Conservation (phyloP, 2,113 vertebrate genomes). For the Sceloporus undulatus region DNA sequence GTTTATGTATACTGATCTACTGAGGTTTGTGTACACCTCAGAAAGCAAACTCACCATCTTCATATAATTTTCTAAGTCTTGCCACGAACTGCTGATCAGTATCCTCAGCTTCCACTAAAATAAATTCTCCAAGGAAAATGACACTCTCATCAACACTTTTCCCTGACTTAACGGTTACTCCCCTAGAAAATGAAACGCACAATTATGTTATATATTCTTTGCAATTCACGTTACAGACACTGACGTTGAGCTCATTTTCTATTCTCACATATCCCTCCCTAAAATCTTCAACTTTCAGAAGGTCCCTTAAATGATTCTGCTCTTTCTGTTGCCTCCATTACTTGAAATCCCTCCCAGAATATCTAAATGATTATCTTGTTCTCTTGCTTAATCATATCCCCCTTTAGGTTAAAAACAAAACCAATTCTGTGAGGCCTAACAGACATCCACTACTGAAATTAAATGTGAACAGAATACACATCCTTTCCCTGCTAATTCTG, state of each 20-base stretch:
- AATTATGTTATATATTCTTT: not conserved
- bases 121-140: slow-evolving; percentile 82
- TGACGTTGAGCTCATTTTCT: not conserved
- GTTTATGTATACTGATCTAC: not conserved
- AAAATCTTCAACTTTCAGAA: not conserved
- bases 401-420: not conserved
- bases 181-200: slow-evolving; percentile 74
- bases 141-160: slow-evolving; percentile 60
- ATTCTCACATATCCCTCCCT: not conserved
- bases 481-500: not conserved
- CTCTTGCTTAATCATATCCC: not conserved
- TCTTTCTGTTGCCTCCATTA: not conserved
- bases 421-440: not conserved
- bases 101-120: slow-evolving; percentile 87
- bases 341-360: not conserved
- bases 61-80: slow-evolving; percentile 84
- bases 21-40: not conserved
- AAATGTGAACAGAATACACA: not conserved
- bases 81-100: slow-evolving; percentile 88
- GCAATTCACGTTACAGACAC: too few species aligned
- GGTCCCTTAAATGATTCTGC: not conserved
- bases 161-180: slow-evolving; percentile 78
- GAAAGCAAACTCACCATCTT: slow-evolving; percentile 83
- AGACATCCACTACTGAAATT: not conserved
- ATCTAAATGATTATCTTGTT: not conserved